Base-by-base conservation (phyloP, 2,113 vertebrate genomes). In the Deroptyus accipitrinus region DNA sequence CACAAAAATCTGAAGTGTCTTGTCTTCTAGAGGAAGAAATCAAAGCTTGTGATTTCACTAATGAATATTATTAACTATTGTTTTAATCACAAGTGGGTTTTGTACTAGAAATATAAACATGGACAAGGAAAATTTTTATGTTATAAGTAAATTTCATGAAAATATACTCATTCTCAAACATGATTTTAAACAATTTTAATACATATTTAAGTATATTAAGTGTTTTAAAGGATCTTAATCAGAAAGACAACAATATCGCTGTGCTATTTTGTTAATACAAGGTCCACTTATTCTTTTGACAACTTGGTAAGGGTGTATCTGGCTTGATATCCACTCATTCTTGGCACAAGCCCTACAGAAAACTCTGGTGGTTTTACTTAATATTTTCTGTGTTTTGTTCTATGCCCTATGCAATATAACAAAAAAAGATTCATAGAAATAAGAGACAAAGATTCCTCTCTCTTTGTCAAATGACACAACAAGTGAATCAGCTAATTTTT, bases 11-110 rank as follows among this genome's bases (percentile, higher is more conserved):
- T 86, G 73, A 93, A 93, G 80, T 81, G 42, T 67, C 76, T 83
- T 90, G n/a, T 95, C 88, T 96, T 68, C 9, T 88, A 74, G 59
- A 83, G 49, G n/a, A 83, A 88, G 67, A 91, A 95, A 95, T 90
- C 72, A 93, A 92, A 88, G 30, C 22, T n/a, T 77, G 23, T 83
- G 70, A 86, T 93, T 94, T 92, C 70, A 69, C 84, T 80, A 92
- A 61, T 82, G 35, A n/a, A 28, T n/a, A 30, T 54, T 82, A 78
- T 54, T 95, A 93, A 55, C 55, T 77, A 92, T 79, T 68, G 2
- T 35, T 86, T 62, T 51, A 87, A 78, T 89, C 74, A 6, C 22
- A 94, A 57, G 8, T 44, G 6, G 3, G 2, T 39, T 91, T 83
- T 74, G 7, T 33, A n/a, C 11, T 46, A 75, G 54, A 75, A 89